Conservation (phyloP, 2,797 vertebrate genomes). For the Molothrus aeneus region DNA sequence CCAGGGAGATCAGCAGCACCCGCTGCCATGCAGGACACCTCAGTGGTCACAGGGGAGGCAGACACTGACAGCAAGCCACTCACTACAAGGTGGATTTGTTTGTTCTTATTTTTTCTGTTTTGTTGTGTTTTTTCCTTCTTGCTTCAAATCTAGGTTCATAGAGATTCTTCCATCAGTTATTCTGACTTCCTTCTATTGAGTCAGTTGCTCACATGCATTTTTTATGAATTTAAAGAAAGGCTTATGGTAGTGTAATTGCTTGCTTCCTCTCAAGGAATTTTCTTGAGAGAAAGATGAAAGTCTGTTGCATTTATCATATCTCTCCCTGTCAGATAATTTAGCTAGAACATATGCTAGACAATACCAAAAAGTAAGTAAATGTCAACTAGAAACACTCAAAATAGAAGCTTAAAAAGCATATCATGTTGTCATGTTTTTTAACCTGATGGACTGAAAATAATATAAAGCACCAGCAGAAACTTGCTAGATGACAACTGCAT, state of each 20-base stretch:
- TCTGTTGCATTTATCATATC: not conserved
- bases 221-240: constrained; percentile 21
- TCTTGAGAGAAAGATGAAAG: constrained; percentile 30
- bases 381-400: not conserved
- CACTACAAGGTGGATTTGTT: not conserved
- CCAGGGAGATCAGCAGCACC: not conserved
- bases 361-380: not conserved
- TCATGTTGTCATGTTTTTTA: not conserved
- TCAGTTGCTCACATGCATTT: not conserved
- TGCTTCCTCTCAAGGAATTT: constrained; percentile 6
- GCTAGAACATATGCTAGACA: constrained; percentile 16
- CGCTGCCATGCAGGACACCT: not conserved
- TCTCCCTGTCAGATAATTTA: constrained; percentile 16
- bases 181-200: not conserved
- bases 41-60: not conserved
- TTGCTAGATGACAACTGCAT: not conserved
- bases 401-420: not conserved
- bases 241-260: constrained; percentile 3
- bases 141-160: not conserved
- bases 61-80: not conserved
- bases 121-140: not conserved
- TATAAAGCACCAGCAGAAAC: not conserved
- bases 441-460: not conserved
- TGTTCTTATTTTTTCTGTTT: not conserved
- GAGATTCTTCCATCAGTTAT: not conserved